Evolutionary conservation across 1,140 invertebrate genomes (phyloP).

Genomic region (Cydia pomonella): DNA sequence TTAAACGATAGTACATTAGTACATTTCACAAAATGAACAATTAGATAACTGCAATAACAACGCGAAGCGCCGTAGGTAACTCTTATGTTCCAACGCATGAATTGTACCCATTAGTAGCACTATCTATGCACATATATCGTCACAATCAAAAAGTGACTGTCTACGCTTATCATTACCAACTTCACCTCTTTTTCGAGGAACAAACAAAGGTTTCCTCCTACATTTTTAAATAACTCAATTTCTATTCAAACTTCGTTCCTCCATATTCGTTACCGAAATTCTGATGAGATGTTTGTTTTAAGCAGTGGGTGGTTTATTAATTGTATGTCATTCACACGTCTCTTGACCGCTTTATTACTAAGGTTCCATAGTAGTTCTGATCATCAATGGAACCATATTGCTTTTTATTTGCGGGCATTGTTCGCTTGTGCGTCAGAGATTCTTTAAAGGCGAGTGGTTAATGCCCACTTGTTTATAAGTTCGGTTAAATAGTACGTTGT

Average conservation of each 20-base stretch:
- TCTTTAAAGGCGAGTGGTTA: constrained; percentile 12
- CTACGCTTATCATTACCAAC: constrained; percentile 3
- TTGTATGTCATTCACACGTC: not conserved
- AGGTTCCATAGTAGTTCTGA: not conserved
- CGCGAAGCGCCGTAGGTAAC: too few species aligned
- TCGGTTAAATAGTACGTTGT: not conserved
- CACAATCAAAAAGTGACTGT: not conserved
- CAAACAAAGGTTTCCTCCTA: not conserved
- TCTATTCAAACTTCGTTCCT: constrained; percentile 11
- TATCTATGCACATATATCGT: constrained; percentile 12
- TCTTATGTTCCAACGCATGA: not conserved
- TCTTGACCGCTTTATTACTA: constrained; percentile 10
- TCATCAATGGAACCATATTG: constrained; percentile 26
- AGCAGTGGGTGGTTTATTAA: constrained; percentile 17
- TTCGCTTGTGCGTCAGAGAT: constrained; percentile 23
- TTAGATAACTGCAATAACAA: too few species aligned
- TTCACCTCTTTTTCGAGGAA: not conserved
- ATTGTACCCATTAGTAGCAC: not conserved
- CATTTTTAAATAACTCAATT: constrained; percentile 17
- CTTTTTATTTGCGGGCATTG: constrained; percentile 17
- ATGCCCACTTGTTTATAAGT: not conserved
- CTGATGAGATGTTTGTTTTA: not conserved
- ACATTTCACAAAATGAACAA: too few species aligned
- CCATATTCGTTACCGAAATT: constrained; percentile 18
- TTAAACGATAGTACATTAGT: too few species aligned